Evolutionary conservation across 2,797 vertebrate genomes (phyloP).

Genomic region (Brotula barbata): DNA sequence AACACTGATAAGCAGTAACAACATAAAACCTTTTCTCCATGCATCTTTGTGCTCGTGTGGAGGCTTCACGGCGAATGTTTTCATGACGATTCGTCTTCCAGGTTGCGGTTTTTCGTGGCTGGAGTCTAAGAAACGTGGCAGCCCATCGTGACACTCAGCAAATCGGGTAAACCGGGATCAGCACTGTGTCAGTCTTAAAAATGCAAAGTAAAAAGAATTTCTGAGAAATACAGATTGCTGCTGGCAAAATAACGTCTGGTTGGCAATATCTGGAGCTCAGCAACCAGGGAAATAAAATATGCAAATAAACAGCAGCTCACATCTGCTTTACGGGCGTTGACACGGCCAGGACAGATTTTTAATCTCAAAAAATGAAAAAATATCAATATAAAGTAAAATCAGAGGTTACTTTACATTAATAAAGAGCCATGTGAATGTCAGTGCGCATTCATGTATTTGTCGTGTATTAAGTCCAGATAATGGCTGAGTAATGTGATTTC

Average conservation of each 20-base stretch:
- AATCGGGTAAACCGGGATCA: slow-evolving; percentile 32
- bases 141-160: slow-evolving; percentile 24
- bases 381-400: slow-evolving; percentile 35
- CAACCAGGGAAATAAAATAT: slow-evolving; percentile 31
- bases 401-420: slow-evolving; percentile 29
- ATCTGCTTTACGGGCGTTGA: no score
- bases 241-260: slow-evolving; percentile 19
- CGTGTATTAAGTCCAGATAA: slow-evolving; percentile 20
- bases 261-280: slow-evolving; percentile 27
- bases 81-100: background rate
- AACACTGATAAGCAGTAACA: no score
- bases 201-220: slow-evolving; percentile 36
- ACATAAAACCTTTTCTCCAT: no score
- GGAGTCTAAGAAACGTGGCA: slow-evolving; percentile 16
- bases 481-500: slow-evolving; percentile 5
- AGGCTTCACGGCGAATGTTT: no score
- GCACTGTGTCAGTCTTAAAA: slow-evolving; percentile 44
- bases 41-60: background rate
- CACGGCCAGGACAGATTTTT: no score
- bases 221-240: background rate
- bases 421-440: slow-evolving; percentile 17
- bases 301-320: slow-evolving; percentile 41
- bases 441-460: background rate
- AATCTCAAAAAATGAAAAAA: slow-evolving; percentile 50
- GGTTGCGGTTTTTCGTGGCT: slow-evolving; percentile 12